phyloP scores from a whole-genome alignment of 2,797 vertebrate species.

The Neosilurus mollespiculum region DNA sequence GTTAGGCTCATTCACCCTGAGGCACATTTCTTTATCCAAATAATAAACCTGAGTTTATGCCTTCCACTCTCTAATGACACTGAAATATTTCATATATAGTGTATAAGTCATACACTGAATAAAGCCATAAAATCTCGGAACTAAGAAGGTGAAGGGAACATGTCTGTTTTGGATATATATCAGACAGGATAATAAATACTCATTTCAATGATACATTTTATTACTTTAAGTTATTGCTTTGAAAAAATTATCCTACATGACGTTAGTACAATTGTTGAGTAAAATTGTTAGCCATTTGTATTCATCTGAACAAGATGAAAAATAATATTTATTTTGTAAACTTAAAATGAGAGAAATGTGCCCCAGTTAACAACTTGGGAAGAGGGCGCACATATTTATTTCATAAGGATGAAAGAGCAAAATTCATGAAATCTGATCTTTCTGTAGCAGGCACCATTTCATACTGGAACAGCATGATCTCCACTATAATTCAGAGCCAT shows the following conservation, averaged over 20 bases:
- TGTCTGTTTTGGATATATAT: constrained; percentile 14
- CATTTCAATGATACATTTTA: constrained; percentile 21
- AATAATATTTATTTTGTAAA: constrained; percentile 38
- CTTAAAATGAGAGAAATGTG: constrained; percentile 46
- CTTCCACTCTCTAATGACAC: constrained; percentile 6
- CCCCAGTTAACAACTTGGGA: constrained; percentile 58
- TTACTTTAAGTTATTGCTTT: constrained; percentile 8
- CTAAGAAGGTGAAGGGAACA: not conserved
- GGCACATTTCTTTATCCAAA: constrained; percentile 35
- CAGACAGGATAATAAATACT: constrained; percentile 2
- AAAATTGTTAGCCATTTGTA: constrained; percentile 5
- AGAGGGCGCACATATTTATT: constrained; percentile 74
- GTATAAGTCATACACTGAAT: not conserved
- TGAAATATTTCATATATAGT: not conserved
- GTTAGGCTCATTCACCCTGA: constrained; percentile 29
- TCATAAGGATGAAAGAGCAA: constrained; percentile 80
- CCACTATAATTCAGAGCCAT: constrained; percentile 71
- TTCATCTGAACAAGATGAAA: constrained; percentile 26
- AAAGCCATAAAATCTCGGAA: not conserved
- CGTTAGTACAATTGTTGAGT: constrained; percentile 4
- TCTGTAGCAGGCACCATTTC: constrained; percentile 76
- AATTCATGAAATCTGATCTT: constrained; percentile 76
- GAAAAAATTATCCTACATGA: constrained; percentile 11
- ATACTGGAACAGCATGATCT: constrained; percentile 77
- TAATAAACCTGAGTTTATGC: constrained; percentile 6